Percentiles rank a stretch among this genome's conserved stretches.
Conservation (phyloP, 2,888 invertebrate species). For the Caenorhabditis drosophilae region DNA sequence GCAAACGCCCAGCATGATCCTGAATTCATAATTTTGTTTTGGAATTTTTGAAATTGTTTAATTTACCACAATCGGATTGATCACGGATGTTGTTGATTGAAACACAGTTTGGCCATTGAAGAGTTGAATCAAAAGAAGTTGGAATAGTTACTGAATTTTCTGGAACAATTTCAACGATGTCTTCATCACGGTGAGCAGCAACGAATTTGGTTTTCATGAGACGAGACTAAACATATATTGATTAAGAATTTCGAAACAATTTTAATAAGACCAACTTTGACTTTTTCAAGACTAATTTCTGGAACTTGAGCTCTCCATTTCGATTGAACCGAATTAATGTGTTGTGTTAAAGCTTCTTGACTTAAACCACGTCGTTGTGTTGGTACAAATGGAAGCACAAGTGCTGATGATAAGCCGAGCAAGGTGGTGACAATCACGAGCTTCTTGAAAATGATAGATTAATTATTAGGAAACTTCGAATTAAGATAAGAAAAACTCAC, state of each 20-base stretch:
- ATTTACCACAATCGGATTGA: conserved; percentile 46
- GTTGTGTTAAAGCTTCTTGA: conserved; percentile 24
- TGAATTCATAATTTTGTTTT: not conserved
- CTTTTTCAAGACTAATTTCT: conserved; percentile 11
- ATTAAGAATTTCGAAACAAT: too few relatives aligned
- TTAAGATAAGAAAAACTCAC: too few relatives aligned
- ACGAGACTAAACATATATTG: conserved; percentile 10
- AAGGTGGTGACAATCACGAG: conserved; percentile 17
- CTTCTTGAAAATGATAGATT: conserved; percentile 14
- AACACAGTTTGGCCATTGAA: conserved; percentile 44
- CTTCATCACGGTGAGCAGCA: conserved; percentile 19
- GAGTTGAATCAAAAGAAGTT: conserved; percentile 41
- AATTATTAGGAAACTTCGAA: too few relatives aligned
- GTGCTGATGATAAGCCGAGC: conserved; percentile 18
- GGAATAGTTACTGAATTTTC: conserved; percentile 23
- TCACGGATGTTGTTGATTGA: conserved; percentile 47
- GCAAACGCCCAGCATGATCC: conserved; percentile 82
- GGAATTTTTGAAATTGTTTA: not conserved
- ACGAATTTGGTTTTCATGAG: conserved; percentile 34
- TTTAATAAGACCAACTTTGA: too few relatives aligned
- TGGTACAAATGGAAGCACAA: conserved; percentile 21
- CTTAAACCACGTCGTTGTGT: too few relatives aligned
- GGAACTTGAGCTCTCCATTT: conserved; percentile 29
- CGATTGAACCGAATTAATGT: conserved; percentile 36
- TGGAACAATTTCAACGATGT: conserved; percentile 5